Conservation (phyloP, 2,888 invertebrate genomes). For the Protonemura montana region DNA sequence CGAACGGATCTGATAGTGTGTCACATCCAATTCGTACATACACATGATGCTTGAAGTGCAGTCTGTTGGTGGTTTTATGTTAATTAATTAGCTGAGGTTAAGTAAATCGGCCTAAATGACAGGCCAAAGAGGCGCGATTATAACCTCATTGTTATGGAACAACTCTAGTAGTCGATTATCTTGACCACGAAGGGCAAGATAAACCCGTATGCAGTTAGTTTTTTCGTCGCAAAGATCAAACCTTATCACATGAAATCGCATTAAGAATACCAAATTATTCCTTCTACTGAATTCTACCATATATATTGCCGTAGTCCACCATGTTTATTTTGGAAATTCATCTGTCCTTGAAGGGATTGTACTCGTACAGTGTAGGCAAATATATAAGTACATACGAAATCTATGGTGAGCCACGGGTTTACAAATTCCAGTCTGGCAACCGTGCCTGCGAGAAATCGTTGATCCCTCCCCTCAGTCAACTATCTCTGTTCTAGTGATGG, state of each 20-base stretch:
- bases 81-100: neutral
- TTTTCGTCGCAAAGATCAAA: neutral
- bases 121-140: slow-evolving; percentile 16
- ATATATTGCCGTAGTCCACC: neutral
- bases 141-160: slow-evolving; percentile 25
- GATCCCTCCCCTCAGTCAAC: neutral
- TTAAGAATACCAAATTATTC: neutral
- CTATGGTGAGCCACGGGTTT: too few relatives aligned
- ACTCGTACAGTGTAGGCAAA: too few relatives aligned
- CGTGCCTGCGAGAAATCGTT: neutral
- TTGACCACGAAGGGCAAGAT: neutral
- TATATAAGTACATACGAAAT: too few relatives aligned
- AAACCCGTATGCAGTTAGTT: neutral
- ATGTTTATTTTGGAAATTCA: neutral
- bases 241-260: neutral
- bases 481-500: neutral
- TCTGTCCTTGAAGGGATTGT: neutral
- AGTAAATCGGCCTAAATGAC: slow-evolving; percentile 12
- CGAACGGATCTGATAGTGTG: slow-evolving; percentile 73
- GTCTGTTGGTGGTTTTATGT: neutral
- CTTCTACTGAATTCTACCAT: neutral
- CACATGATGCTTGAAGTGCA: slow-evolving; percentile 42
- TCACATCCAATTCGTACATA: slow-evolving; percentile 52
- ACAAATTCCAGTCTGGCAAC: too few relatives aligned
- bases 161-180: neutral